Base-by-base conservation (phyloP, 1,140 invertebrate genomes). In the Drosophila funebris region DNA sequence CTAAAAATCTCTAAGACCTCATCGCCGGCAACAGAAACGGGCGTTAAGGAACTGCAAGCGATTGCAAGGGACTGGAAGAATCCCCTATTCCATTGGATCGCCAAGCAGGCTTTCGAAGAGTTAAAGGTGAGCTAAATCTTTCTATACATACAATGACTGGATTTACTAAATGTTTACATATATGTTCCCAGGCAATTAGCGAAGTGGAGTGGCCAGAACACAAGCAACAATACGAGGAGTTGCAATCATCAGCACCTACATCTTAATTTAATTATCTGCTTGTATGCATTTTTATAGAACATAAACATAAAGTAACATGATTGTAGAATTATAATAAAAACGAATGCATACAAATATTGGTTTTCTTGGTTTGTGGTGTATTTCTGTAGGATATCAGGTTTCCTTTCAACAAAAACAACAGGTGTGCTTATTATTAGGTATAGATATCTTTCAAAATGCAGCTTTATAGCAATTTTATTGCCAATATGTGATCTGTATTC, bases 81-180 rank as follows among this genome's bases (percentile, higher is more conserved):
- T 46, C 78, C 82, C 0, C 20, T 64, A 11, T 87, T 87, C 63
- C 82, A 87, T 44, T 87, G 84, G 84, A 36, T 83, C 14, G 75
- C 83, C 61, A 87, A 83, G 63, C 79, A 89, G 83, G 82, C 82
- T 5, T 73, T 71, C 14, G 72, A 78, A 0, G 82, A 87, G 29
- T 44, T 87, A 2, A 62, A 83, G 64, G 82, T 88, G 16, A 29
- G 69, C 52, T 57, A 20, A 50, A 44, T 58, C 54, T 93, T 92
- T 27, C 18, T 11, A 16, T 16, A 18, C 31, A 11, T 9, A 37
- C 22, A 22, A 4, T 2, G 22, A 5, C 24, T 27, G 2, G 5
- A 27, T 6, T 27, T 5, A 27, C 24, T 13, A 6, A 0, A 3
- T 43, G 16, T 7, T 46, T 90, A 6, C 48, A 20, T 13, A 1